These are phyloP conservation scores for Fopius arisanus DNA, from an alignment of 1,140 invertebrate species.

Conservation along the genomic window DNA sequence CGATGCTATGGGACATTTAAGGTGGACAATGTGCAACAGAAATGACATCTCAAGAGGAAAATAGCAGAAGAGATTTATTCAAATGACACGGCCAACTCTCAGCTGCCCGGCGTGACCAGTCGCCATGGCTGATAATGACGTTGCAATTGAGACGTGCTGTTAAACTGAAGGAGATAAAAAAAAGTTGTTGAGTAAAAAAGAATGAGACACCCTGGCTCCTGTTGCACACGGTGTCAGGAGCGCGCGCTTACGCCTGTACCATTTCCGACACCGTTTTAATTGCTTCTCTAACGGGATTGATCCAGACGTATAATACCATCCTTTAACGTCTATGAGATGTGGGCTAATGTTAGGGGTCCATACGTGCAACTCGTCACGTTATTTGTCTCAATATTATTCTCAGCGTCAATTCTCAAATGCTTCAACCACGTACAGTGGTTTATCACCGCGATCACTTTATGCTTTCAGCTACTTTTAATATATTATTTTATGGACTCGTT, in stretches of 20 bases:
- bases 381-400: conserved; percentile 8
- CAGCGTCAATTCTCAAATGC: not conserved
- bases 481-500: not conserved
- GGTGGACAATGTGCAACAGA: too few relatives aligned
- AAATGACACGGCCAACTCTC: not conserved
- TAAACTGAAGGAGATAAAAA: conserved; percentile 15
- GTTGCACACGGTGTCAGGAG: conserved; percentile 27
- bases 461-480: not conserved
- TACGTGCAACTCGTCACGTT: conserved; percentile 20
- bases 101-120: not conserved
- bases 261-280: conserved; percentile 65
- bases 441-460: not conserved
- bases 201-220: conserved; percentile 6
- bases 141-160: conserved; percentile 32
- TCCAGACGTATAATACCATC: conserved; percentile 28
- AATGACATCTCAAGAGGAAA: not conserved
- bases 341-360: conserved; percentile 21
- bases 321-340: conserved; percentile 15
- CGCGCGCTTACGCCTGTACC: conserved; percentile 37
- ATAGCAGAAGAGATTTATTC: not conserved
- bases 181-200: not conserved
- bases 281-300: conserved; percentile 58
- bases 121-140: conserved; percentile 17
- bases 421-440: not conserved
- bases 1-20: too few relatives aligned